A percentile compares a stretch with the other conserved stretches of the same genome.
These are phyloP conservation scores for Anoplopoma fimbria DNA, from an alignment of 2,113 vertebrate species.

Conservation along the genomic window DNA sequence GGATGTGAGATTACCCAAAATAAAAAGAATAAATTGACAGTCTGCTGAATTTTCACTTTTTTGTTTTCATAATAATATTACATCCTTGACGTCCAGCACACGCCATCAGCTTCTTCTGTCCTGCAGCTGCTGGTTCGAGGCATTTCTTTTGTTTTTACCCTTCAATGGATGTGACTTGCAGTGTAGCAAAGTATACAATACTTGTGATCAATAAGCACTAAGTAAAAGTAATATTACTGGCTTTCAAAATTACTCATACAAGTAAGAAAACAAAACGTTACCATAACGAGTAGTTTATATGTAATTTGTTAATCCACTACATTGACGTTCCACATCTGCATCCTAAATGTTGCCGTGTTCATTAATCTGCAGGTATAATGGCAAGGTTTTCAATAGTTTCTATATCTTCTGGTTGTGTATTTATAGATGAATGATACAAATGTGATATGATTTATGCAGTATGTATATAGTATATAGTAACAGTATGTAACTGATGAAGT, in stretches of 20 bases:
- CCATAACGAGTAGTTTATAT: too few relatives aligned
- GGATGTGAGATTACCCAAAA: too few relatives aligned
- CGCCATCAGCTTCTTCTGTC: not conserved
- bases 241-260: too few relatives aligned
- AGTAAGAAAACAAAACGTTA: too few relatives aligned
- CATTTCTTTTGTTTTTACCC: not conserved
- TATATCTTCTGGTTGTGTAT: not conserved
- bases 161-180: not conserved
- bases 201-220: too few relatives aligned
- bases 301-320: too few relatives aligned
- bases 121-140: not conserved
- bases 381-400: too few relatives aligned
- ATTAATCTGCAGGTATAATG: slow-evolving; percentile 1
- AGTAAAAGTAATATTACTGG: not conserved
- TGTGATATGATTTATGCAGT: not conserved
- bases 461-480: too few relatives aligned
- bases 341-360: not conserved
- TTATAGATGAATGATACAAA: slow-evolving; percentile 1
- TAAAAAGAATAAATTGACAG: too few relatives aligned
- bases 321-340: not conserved
- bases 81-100: not conserved
- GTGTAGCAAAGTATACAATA: too few relatives aligned
- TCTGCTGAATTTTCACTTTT: too few relatives aligned
- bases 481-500: not conserved
- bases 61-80: too few relatives aligned